Conservation (phyloP, 2,888 invertebrate species). For the Keiferia lycopersicella region DNA sequence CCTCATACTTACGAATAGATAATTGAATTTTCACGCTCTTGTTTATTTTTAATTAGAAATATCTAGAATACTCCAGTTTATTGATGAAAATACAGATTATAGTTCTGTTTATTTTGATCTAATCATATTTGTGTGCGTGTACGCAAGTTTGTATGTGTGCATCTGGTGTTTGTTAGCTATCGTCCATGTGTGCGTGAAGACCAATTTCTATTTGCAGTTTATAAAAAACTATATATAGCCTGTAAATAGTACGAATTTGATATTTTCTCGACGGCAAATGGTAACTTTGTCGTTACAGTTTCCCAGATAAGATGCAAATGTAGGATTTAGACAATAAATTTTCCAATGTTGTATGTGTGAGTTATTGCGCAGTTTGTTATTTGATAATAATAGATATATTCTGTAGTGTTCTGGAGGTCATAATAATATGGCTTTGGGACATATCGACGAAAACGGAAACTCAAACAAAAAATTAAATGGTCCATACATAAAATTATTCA, state of each 20-base stretch:
- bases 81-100: not conserved
- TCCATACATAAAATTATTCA: no score
- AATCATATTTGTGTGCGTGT: not conserved
- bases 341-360: constrained; percentile 30
- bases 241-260: not conserved
- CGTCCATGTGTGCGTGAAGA: constrained; percentile 18
- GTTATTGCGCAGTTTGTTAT: constrained; percentile 30
- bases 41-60: not conserved
- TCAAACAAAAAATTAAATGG: no score
- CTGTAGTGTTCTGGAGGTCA: no score
- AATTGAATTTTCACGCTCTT: not conserved
- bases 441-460: no score
- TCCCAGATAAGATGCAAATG: constrained; percentile 17
- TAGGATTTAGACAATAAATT: constrained; percentile 21
- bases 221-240: not conserved
- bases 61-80: constrained; percentile 11
- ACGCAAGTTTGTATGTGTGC: constrained; percentile 12
- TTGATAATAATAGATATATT: not conserved
- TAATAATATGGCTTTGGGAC: no score
- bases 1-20: no score
- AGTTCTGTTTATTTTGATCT: constrained; percentile 4
- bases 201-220: constrained; percentile 19
- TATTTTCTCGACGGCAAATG: not conserved
- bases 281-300: not conserved
- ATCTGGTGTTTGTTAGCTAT: constrained; percentile 21